Conservation (phyloP, 2,797 vertebrate genomes). For the Cephalopachus bancanus region DNA sequence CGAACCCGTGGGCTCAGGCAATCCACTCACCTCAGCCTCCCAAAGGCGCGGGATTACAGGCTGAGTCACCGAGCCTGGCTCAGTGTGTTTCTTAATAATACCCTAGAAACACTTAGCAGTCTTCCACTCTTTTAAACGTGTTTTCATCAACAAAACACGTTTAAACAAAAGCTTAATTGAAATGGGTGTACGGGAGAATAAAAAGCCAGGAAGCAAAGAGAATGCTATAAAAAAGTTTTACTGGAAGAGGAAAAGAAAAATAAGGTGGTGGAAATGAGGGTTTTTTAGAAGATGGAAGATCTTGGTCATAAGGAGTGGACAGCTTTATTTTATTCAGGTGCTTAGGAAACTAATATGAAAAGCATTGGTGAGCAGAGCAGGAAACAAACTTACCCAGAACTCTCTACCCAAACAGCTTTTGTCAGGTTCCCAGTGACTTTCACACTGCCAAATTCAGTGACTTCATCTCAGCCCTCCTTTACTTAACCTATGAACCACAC, state of each 20-base stretch:
- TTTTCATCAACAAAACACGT: no score
- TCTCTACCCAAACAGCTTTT: background rate
- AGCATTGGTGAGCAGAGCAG: background rate
- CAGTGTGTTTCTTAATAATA: background rate
- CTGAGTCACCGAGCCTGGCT: no score
- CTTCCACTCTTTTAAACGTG: background rate
- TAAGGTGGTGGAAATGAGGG: background rate
- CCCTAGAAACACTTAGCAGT: background rate
- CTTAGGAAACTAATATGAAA: background rate
- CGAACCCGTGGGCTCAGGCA: no score
- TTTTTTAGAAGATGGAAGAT: background rate
- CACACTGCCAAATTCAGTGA: fast-evolving
- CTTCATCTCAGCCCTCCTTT: background rate
- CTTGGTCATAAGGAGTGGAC: background rate
- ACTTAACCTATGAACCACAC: fast-evolving
- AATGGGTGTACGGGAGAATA: fast-evolving
- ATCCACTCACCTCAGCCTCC: no score
- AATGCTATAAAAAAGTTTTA: background rate
- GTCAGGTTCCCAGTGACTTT: background rate
- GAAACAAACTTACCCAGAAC: background rate
- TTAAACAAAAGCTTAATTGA: background rate
- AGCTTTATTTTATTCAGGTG: background rate
- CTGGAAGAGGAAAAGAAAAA: background rate
- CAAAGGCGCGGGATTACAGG: no score
- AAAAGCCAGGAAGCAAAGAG: fast-evolving